These are phyloP conservation scores for Paratrypauchen microcephalus DNA, from an alignment of 2,797 vertebrate genomes.

Conservation along the genomic window DNA sequence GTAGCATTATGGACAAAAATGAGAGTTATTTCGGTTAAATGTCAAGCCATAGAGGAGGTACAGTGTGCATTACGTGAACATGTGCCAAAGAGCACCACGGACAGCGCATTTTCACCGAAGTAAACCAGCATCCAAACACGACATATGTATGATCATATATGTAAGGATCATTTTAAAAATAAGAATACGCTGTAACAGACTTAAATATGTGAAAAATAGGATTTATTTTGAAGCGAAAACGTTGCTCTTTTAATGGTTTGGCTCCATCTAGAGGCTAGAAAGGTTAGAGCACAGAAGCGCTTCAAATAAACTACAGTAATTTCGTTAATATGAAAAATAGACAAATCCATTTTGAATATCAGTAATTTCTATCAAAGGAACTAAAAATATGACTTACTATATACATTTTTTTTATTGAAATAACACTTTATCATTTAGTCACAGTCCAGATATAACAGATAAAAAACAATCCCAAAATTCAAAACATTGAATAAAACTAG, in stretches of 20 bases:
- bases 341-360: background rate
- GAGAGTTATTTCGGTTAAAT: background rate
- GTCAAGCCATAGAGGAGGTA: background rate
- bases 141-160: background rate
- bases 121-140: background rate
- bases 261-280: conserved; percentile 18
- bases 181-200: background rate
- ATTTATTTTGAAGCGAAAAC: conserved; percentile 26
- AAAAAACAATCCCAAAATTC: background rate
- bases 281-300: background rate
- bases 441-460: background rate
- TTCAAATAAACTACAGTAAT: too few relatives aligned
- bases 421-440: background rate
- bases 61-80: background rate
- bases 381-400: too few relatives aligned
- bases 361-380: too few relatives aligned
- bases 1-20: conserved; percentile 71
- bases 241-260: background rate
- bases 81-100: background rate
- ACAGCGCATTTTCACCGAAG: background rate
- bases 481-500: background rate
- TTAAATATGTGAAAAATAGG: background rate
- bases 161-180: background rate
- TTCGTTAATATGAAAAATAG: background rate
- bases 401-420: too few relatives aligned